Conservation (phyloP, 2,888 invertebrate species). For the Plebejus melissa region DNA sequence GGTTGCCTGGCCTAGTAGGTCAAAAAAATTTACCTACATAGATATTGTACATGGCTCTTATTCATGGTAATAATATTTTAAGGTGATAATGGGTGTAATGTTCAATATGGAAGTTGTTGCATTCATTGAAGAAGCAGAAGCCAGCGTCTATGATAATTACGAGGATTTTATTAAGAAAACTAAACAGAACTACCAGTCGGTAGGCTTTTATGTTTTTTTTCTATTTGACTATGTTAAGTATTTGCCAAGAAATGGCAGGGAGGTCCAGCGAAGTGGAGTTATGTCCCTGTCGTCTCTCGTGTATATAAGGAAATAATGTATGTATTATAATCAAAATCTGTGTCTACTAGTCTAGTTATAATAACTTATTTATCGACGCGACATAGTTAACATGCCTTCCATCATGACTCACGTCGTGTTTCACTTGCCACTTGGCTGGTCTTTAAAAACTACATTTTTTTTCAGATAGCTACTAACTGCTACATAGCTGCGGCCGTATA, state of each 20-base stretch:
- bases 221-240: too few relatives aligned
- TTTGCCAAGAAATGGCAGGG: too few relatives aligned
- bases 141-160: conserved; percentile 43
- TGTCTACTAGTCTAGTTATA: too few relatives aligned
- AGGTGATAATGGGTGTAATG: conserved; percentile 57
- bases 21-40: too few relatives aligned
- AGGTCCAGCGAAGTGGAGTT: too few relatives aligned
- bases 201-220: conserved; percentile 24
- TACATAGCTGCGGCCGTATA: conserved; percentile 93
- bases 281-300: too few relatives aligned
- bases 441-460: conserved; percentile 43
- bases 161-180: conserved; percentile 50
- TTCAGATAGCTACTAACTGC: conserved; percentile 89
- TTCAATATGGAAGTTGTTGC: conserved; percentile 47
- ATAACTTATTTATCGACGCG: too few relatives aligned
- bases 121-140: conserved; percentile 51
- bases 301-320: too few relatives aligned
- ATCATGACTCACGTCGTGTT: too few relatives aligned
- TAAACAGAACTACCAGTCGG: conserved; percentile 45
- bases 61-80: conserved; percentile 33
- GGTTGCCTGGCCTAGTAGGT: background rate
- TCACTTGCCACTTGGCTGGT: too few relatives aligned
- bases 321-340: too few relatives aligned
- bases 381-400: too few relatives aligned
- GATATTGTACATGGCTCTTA: background rate